Evolutionary conservation across 2,888 invertebrate genomes (phyloP).

Genomic region (Drosophila lutescens): DNA sequence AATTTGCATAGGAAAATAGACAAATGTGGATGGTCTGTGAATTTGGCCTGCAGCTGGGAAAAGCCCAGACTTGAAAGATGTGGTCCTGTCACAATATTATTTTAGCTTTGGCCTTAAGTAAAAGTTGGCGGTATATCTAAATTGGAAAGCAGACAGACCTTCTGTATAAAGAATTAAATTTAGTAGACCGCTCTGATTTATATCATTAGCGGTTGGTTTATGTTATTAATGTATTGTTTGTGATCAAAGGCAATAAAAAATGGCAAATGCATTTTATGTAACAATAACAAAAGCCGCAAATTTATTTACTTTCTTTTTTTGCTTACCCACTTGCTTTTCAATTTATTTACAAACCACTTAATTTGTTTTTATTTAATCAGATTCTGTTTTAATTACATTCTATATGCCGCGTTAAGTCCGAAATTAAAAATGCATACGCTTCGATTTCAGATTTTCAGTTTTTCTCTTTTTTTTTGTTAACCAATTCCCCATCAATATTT

Average conservation of each 20-base stretch:
- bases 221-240: conserved; percentile 34
- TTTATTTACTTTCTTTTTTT: conserved; percentile 50
- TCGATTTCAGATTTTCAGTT: conserved; percentile 42
- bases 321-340: conserved; percentile 47
- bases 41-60: conserved; percentile 25
- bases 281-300: conserved; percentile 47
- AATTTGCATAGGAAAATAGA: conserved; percentile 80
- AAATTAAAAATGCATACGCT: conserved; percentile 71
- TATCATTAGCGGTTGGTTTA: conserved; percentile 27
- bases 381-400: conserved; percentile 79
- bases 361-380: conserved; percentile 81
- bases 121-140: conserved; percentile 5
- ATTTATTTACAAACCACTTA: conserved; percentile 82
- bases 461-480: conserved; percentile 11
- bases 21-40: conserved; percentile 41
- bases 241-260: conserved; percentile 10
- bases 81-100: conserved; percentile 73
- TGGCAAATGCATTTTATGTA: conserved; percentile 27
- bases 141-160: neutral
- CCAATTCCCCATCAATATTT: conserved; percentile 38
- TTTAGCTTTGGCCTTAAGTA: conserved; percentile 77
- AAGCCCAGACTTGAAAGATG: conserved; percentile 14
- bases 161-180: neutral
- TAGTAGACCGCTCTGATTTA: neutral
- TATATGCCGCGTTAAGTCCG: conserved; percentile 63